These are phyloP conservation scores for Apis florea DNA, from an alignment of 1,140 invertebrate species.

Conservation along the genomic window DNA sequence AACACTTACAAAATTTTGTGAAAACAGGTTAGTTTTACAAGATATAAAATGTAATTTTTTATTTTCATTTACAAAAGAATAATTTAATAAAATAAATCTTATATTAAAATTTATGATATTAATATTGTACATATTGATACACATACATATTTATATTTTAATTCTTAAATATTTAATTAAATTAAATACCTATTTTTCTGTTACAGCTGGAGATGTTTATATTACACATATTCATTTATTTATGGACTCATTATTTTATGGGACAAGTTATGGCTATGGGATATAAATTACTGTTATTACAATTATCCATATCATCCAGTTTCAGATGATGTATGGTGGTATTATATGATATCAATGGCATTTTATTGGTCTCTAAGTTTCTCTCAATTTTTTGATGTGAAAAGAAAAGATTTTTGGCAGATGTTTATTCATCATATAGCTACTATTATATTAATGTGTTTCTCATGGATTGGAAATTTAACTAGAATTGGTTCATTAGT, in stretches of 20 bases:
- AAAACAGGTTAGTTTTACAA: conserved; percentile 83
- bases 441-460: conserved; percentile 92
- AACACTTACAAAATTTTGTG: conserved; percentile 94
- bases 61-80: neutral
- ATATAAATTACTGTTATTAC: conserved; percentile 95
- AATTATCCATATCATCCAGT: conserved; percentile 87
- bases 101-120: neutral
- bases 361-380: conserved; percentile 98
- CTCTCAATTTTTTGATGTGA: conserved; percentile 96
- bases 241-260: conserved; percentile 92
- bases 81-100: neutral
- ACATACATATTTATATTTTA: neutral
- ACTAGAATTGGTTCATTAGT: conserved; percentile 95
- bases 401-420: conserved; percentile 97
- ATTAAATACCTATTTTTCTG: conserved; percentile 35
- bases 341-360: conserved; percentile 96
- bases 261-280: conserved; percentile 97
- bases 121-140: no score
- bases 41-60: conserved; percentile 44
- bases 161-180: neutral
- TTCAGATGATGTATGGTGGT: conserved; percentile 92
- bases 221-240: conserved; percentile 91
- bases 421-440: conserved; percentile 99
- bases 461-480: conserved; percentile 97
- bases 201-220: conserved; percentile 91